These are phyloP conservation scores for Apomyelois bistriatella DNA, from an alignment of 2,888 invertebrate species.

Conservation along the genomic window DNA sequence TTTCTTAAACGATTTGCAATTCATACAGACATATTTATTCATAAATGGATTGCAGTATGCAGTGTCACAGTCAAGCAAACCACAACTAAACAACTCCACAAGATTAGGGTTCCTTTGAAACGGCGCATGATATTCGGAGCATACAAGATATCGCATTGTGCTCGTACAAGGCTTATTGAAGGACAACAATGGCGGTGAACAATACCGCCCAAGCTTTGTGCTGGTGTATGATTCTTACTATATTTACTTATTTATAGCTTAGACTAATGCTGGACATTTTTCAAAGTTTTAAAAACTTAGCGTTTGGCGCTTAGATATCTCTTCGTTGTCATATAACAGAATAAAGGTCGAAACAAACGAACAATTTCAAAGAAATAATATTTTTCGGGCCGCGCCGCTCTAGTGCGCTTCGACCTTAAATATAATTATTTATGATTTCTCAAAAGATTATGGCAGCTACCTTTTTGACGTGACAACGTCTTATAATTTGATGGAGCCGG, in stretches of 20 bases:
- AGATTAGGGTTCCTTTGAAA: constrained; percentile 1
- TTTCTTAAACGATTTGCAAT: no score
- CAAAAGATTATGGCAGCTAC: no score
- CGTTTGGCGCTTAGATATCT: no score
- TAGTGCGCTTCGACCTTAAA: no score
- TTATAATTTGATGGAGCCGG: no score
- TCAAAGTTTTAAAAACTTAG: not conserved
- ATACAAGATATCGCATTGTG: constrained; percentile 5
- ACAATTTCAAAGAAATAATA: no score
- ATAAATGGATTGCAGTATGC: not conserved
- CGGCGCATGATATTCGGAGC: not conserved
- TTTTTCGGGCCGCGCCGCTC: no score
- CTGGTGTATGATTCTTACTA: not conserved
- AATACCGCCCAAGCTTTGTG: not conserved
- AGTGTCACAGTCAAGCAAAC: not conserved
- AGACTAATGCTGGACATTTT: not conserved
- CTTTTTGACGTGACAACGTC: no score
- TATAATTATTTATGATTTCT: no score
- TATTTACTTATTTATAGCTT: not conserved
- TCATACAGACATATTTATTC: no score
- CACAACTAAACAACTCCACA: not conserved
- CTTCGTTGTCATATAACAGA: no score
- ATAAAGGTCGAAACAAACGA: no score
- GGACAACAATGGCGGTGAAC: constrained; percentile 1
- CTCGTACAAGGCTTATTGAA: constrained; percentile 3